phyloP scores from a whole-genome alignment of 2,797 vertebrate genomes.

The Rhincodon typus region DNA sequence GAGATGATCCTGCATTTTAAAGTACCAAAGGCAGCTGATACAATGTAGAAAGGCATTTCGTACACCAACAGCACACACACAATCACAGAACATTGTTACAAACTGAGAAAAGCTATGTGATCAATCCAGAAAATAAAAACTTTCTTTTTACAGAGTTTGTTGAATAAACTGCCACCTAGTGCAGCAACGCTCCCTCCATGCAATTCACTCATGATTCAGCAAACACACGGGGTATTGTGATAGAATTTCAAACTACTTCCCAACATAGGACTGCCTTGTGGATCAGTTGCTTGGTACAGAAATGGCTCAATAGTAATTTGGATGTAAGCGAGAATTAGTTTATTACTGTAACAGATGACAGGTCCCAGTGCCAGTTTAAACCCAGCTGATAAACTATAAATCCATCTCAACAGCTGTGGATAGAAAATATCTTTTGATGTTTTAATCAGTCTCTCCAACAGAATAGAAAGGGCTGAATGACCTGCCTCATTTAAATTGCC shows the following conservation, averaged over 20 bases:
- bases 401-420: background rate
- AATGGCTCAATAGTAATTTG: background rate
- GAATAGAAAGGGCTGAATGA: background rate
- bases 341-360: background rate
- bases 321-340: background rate
- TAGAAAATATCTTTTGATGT: background rate
- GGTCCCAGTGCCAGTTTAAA: background rate
- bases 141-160: background rate
- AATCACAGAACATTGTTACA: background rate
- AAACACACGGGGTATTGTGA: background rate
- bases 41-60: background rate
- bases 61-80: background rate
- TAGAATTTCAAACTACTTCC: background rate
- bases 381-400: background rate
- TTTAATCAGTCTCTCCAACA: background rate
- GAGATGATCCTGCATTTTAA: background rate
- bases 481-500: background rate
- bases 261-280: background rate
- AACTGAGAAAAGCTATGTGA: background rate
- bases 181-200: background rate
- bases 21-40: conserved; percentile 5
- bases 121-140: background rate
- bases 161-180: background rate
- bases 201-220: background rate
- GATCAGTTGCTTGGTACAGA: background rate